A percentile compares a stretch with the other conserved stretches of the same genome.
Conservation (phyloP, 2,797 vertebrate species). For the Babyrousa celebensis region DNA sequence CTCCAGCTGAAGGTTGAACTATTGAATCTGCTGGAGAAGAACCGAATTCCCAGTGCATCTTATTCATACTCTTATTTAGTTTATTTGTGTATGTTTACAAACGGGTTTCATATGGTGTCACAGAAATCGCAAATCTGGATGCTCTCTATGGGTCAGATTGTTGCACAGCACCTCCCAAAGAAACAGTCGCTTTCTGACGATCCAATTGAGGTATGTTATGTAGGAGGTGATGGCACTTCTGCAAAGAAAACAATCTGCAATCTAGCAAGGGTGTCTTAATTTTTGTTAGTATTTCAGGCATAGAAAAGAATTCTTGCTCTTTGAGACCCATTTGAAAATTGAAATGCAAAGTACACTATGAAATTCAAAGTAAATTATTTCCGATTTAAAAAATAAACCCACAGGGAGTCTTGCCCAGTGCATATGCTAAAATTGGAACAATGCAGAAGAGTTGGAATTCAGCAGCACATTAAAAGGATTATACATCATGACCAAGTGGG, state of each 20-base stretch:
- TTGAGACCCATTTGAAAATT: background rate
- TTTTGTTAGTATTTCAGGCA: background rate
- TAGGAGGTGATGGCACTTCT: background rate
- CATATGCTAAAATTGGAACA: background rate
- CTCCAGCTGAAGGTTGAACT: background rate
- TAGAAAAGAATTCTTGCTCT: background rate
- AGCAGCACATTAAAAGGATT: constrained; percentile 23
- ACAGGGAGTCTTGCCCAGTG: background rate
- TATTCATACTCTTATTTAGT: background rate
- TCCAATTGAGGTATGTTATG: background rate
- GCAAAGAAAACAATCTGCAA: background rate
- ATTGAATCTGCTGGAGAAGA: background rate
- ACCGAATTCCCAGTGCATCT: background rate
- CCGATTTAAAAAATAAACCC: constrained; percentile 31
- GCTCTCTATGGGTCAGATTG: background rate
- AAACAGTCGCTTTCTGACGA: background rate
- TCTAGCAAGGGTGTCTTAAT: background rate
- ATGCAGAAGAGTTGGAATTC: background rate
- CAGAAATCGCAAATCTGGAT: background rate
- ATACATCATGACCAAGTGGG: background rate
- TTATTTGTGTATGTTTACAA: background rate
- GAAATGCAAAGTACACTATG: background rate
- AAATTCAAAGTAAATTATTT: background rate
- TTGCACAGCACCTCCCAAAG: constrained; percentile 28
- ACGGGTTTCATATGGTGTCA: background rate